These are phyloP conservation scores for Drosophila suboccidentalis DNA, from an alignment of 2,888 invertebrate species.

Conservation along the genomic window DNA sequence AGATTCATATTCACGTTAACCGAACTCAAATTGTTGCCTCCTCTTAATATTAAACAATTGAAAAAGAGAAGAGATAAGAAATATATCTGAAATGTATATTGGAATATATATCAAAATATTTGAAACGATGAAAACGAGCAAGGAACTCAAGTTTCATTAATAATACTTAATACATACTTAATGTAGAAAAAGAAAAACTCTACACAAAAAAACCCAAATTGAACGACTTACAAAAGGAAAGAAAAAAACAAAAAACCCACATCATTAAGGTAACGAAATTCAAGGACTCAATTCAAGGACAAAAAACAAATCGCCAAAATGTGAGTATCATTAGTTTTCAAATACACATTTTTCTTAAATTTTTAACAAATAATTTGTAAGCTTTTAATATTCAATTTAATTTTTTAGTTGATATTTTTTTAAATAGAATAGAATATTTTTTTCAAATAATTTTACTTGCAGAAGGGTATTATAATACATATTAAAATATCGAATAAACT, in stretches of 20 bases:
- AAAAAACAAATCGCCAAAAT: slow-evolving; percentile 26
- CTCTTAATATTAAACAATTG: neutral
- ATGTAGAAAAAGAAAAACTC: neutral
- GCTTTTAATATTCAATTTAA: neutral
- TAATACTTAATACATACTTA: neutral
- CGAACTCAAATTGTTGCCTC: slow-evolving; percentile 12
- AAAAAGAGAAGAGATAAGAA: neutral
- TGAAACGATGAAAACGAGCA: neutral
- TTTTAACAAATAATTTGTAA: neutral
- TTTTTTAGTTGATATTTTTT: neutral
- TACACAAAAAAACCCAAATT: slow-evolving; percentile 6
- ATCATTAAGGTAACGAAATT: slow-evolving; percentile 11
- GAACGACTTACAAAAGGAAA: neutral
- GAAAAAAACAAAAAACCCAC: slow-evolving; percentile 7
- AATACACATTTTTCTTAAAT: neutral
- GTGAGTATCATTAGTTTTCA: slow-evolving; percentile 28
- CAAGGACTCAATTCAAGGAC: slow-evolving; percentile 11
- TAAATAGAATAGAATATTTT: neutral
- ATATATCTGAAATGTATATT: neutral
- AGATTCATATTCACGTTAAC: slow-evolving; percentile 4
- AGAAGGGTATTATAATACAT: slow-evolving; percentile 6
- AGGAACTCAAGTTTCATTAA: neutral
- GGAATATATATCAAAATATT: slow-evolving; percentile 3
- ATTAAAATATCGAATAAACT: neutral
- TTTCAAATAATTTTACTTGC: neutral